Percentiles rank a stretch among this genome's conserved stretches.
Conservation (phyloP, 2,888 invertebrate species). For the Cepaea hortensis region DNA sequence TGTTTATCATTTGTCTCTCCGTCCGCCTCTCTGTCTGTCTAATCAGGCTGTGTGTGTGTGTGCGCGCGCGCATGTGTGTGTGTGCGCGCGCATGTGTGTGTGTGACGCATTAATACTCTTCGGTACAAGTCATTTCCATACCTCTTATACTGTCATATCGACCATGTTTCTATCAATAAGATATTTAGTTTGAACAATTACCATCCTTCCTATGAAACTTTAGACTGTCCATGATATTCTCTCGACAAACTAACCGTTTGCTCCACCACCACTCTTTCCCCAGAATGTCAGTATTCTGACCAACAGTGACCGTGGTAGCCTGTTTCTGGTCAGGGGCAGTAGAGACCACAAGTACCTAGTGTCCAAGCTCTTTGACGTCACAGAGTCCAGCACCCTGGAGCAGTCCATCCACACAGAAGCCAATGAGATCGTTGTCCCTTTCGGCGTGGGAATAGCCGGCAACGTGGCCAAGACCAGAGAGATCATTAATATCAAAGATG, state of each 20-base stretch:
- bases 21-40: no score
- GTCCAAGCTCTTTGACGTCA: constrained; percentile 95
- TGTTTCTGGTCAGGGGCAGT: constrained; percentile 91
- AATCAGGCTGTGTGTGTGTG: no score
- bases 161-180: no score
- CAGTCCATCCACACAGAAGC: constrained; percentile 70
- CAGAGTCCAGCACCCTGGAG: constrained; percentile 85
- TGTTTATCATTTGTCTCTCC: no score
- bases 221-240: neutral
- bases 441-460: constrained; percentile 95
- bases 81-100: no score
- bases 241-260: neutral
- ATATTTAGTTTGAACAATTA: no score
- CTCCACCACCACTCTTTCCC: neutral
- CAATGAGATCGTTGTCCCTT: constrained; percentile 83
- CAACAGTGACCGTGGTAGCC: constrained; percentile 89
- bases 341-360: constrained; percentile 87
- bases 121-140: no score
- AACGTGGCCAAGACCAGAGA: constrained; percentile 92
- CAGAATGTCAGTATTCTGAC: constrained; percentile 95
- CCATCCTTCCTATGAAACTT: no score
- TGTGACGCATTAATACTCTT: no score
- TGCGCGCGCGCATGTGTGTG: no score
- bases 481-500: constrained; percentile 93
- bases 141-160: no score